Evolutionary conservation across 1,140 invertebrate genomes (phyloP), one percentile per base, ranked within the genome.

Genomic region (Drosophila nasuta): DNA sequence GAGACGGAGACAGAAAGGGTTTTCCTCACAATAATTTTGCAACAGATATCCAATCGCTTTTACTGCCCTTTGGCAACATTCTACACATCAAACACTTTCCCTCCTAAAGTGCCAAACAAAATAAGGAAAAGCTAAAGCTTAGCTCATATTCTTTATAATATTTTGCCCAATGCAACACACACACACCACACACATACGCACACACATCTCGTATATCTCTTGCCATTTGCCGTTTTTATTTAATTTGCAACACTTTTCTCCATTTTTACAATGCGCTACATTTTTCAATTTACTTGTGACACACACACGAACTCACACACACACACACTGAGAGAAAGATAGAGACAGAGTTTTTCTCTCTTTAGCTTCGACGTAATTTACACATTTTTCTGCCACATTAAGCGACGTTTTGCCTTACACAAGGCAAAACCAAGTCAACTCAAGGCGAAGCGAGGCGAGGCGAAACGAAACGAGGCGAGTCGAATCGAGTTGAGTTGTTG

Each of bases 361-460:
- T 81, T 45, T 25, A 25, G 65, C 60, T 80, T 72, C 68, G 74
- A 75, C 77, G 81, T 90, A 91, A 91, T 91, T 91, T 91, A 87
- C 87, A 91, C 80, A 91, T 91, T 91, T 91, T 81, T 87, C 87
- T 91, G 79, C 88, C 87, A 91, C 88, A 88, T 91, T 91, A 91
- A 91, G 82, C 87, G 75, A 83, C 75, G 58, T 74, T 77, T 77
- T 74, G 58, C 70, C 75, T 71, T 52, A 56, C 72, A 56, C 58
- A 70, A 70, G 28, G 30, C 45, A 45, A 66, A 66, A 46, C 56
- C 25, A 62, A 28, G 43, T 57, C 63, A 62, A 76, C 35, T 35
- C 46, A 49, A 25, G 58, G 25, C 13, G 4, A 48, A 56, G 38
- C 59, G 63, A 79, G 33, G 17, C 25, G 65, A 25, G 28, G 28